phyloP scores from a whole-genome alignment of 2,113 vertebrate genomes.

The Gadus macrocephalus region DNA sequence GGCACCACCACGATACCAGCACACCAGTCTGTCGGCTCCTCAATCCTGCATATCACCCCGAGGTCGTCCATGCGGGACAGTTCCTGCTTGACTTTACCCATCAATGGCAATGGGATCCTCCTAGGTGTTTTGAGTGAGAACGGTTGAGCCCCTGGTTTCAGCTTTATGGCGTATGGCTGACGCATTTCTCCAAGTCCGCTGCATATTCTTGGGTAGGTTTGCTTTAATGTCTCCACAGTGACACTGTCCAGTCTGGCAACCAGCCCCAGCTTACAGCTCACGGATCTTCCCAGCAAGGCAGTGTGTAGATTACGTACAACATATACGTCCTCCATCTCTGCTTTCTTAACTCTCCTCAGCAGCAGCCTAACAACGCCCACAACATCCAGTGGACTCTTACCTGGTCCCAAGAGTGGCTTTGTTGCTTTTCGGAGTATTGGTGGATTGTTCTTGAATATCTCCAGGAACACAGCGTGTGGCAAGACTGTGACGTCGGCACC shows the following conservation, averaged over 20 bases:
- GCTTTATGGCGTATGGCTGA: not conserved
- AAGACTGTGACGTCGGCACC: too few species aligned
- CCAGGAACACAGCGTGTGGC: not conserved
- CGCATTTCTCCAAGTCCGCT: too few species aligned
- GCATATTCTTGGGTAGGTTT: not conserved
- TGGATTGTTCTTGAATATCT: not conserved
- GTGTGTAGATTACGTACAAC: not conserved
- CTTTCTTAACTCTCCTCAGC: not conserved
- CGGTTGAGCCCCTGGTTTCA: not conserved
- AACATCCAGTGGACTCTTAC: not conserved
- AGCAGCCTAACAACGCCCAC: not conserved
- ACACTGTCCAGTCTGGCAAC: not conserved
- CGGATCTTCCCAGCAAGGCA: not conserved
- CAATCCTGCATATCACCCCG: not conserved
- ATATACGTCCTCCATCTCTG: not conserved
- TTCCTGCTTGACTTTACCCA: not conserved
- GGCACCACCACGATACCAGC: slow-evolving; percentile 3
- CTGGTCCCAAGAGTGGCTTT: not conserved
- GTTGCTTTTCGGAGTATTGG: not conserved
- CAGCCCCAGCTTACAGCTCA: too few species aligned
- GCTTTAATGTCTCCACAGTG: not conserved
- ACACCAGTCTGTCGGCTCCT: not conserved
- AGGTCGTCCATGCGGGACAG: slow-evolving; percentile 2
- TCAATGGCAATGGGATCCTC: too few species aligned
- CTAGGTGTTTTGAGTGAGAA: too few species aligned